Evolutionary conservation across 2,113 vertebrate genomes (phyloP), one percentile per base, ranked within the genome.

Genomic region (Beaufortia kweichowensis): DNA sequence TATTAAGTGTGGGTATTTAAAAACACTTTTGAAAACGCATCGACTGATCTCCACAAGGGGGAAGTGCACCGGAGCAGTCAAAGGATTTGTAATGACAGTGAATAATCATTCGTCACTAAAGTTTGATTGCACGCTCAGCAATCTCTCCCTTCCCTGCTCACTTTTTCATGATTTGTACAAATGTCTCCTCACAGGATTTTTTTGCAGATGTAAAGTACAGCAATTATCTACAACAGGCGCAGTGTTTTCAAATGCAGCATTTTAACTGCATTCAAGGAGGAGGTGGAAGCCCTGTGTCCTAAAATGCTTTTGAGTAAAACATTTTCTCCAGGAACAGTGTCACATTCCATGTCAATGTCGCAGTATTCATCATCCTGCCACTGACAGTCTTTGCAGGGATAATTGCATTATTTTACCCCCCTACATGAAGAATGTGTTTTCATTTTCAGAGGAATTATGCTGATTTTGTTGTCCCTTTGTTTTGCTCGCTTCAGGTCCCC

Each of bases 391-490:
- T 61, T 21, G 64, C 76, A 55, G 62, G 55, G 59, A 63, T 82
- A 78, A 80, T 66, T 64, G 76, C 39, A 10, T 31, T 71, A 62
- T 61, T 82, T 81, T 75, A 63, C 57, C 35, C 64, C 63, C 53
- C 31, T 74, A 46, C 12, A 21, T 81, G 64, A 76, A 77, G 68
- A 81, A 77, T 73, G 66, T 66, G 73, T 71, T 81, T 79, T 77
- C 66, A 73, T 39, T 65, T 75, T 62, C 68, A 55, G 46, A 82
- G 70, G 60, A 87, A 86, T 87, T 84, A 86, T 85, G 83, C 86
- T 85, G 83, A 88, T 87, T 82, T 89, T 84, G 82, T 73, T 86
- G 75, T 86, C 79, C 72, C 77, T 84, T 83, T 87, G 80, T 87
- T 86, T 80, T 77, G 55, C 59, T 61, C 63, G 50, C 71, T 80